These are phyloP conservation scores for Graptemys geographica DNA, from an alignment of 2,797 vertebrate species.

Conservation along the genomic window DNA sequence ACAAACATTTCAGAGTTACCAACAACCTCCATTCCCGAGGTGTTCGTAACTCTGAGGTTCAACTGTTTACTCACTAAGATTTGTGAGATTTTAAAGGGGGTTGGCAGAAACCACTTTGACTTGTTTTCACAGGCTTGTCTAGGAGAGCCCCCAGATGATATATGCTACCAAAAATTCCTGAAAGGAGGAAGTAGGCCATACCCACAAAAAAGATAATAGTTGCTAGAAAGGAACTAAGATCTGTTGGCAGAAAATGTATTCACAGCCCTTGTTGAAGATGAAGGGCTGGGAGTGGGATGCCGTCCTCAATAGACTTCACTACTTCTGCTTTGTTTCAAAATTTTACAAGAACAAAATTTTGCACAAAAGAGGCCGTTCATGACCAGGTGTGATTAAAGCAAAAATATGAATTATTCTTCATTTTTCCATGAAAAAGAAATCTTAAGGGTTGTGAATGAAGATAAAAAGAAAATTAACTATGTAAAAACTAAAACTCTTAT, in stretches of 20 bases:
- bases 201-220: neutral
- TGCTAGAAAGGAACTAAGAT: neutral
- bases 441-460: neutral
- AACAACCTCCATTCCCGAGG: too few species aligned
- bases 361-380: neutral
- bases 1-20: too few species aligned
- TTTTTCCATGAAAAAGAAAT: neutral
- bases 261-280: neutral
- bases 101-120: neutral
- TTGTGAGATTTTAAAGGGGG: too few species aligned
- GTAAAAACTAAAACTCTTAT: neutral
- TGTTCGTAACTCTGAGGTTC: too few species aligned
- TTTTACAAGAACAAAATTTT: neutral
- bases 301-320: too few species aligned
- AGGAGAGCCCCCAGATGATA: neutral
- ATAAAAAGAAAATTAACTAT: too few species aligned
- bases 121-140: neutral
- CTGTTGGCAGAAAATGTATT: rapidly evolving
- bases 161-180: neutral
- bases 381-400: neutral
- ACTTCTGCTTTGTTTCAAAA: neutral
- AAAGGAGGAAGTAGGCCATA: neutral
- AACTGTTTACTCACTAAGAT: too few species aligned
- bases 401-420: neutral
- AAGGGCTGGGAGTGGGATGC: too few species aligned